phyloP scores from a whole-genome alignment of 1,140 invertebrate species.

The Archivesica marissinica region DNA sequence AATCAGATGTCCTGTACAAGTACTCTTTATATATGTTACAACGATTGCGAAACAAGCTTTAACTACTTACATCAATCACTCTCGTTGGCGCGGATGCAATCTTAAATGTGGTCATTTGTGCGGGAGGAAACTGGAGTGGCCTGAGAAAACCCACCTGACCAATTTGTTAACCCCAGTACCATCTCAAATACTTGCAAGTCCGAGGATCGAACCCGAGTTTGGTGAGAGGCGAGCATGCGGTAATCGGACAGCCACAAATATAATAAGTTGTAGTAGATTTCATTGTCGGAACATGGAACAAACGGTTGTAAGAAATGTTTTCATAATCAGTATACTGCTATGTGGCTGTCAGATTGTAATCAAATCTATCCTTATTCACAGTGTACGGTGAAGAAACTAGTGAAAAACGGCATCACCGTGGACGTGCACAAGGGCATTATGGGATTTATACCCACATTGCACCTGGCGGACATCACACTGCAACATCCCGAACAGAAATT shows the following conservation, averaged over 20 bases:
- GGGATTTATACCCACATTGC: slow-evolving; percentile 82
- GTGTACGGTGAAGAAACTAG: slow-evolving; percentile 69
- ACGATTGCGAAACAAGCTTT: too few species aligned
- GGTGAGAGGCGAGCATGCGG: neutral
- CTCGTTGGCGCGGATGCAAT: too few species aligned
- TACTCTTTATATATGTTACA: neutral
- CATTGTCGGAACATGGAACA: neutral
- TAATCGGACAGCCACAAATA: neutral
- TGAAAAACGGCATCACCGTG: slow-evolving; percentile 70
- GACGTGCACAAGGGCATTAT: slow-evolving; percentile 66
- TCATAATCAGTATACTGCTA: too few species aligned
- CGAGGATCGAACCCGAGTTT: too few species aligned
- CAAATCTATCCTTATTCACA: too few species aligned
- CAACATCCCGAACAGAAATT: slow-evolving; percentile 81
- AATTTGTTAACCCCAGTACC: too few species aligned
- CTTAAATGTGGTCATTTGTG: too few species aligned
- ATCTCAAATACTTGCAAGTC: too few species aligned
- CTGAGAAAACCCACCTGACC: too few species aligned
- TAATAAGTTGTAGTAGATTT: neutral
- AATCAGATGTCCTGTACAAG: neutral
- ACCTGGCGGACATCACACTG: slow-evolving; percentile 84
- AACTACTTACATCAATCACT: too few species aligned
- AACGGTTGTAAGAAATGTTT: neutral
- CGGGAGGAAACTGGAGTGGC: too few species aligned
- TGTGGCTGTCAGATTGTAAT: neutral